A percentile compares a stretch with the other conserved stretches of the same genome.
Conservation (phyloP, 2,888 invertebrate species). For the Drosophila merina region DNA sequence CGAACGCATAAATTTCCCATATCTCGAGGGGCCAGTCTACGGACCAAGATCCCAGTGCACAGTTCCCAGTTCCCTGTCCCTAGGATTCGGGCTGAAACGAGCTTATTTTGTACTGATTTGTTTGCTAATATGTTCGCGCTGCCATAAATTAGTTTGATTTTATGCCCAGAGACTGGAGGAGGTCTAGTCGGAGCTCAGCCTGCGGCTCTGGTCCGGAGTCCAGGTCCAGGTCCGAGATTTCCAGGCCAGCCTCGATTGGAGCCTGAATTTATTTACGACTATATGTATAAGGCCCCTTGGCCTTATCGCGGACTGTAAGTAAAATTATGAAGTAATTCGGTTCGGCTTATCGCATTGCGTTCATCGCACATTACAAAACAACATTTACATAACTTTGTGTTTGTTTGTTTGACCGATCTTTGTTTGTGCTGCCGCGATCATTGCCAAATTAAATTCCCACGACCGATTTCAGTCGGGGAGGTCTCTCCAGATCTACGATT, state of each 20-base stretch:
- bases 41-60: constrained; percentile 5
- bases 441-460: constrained; percentile 75
- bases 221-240: not conserved
- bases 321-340: constrained; percentile 78
- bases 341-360: constrained; percentile 73
- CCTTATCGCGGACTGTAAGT: constrained; percentile 63
- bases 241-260: constrained; percentile 10
- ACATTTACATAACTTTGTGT: constrained; percentile 74
- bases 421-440: constrained; percentile 42
- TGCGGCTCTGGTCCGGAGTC: constrained; percentile 12
- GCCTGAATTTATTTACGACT: constrained; percentile 42
- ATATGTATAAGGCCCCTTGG: constrained; percentile 50
- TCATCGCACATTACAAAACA: constrained; percentile 80
- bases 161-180: constrained; percentile 53
- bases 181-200: constrained; percentile 33
- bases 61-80: constrained; percentile 10
- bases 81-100: constrained; percentile 35
- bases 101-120: constrained; percentile 81
- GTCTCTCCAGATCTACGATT: constrained; percentile 20
- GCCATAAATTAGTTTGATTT: constrained; percentile 79
- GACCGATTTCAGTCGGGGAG: constrained; percentile 30
- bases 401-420: constrained; percentile 54
- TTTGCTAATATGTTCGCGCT: constrained; percentile 80
- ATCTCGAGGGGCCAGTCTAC: constrained; percentile 22
- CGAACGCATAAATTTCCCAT: constrained; percentile 73